These are phyloP conservation scores for Stichopus horrens DNA, from an alignment of 53 echinoderm and acorn worm genomes.

Conservation along the genomic window DNA sequence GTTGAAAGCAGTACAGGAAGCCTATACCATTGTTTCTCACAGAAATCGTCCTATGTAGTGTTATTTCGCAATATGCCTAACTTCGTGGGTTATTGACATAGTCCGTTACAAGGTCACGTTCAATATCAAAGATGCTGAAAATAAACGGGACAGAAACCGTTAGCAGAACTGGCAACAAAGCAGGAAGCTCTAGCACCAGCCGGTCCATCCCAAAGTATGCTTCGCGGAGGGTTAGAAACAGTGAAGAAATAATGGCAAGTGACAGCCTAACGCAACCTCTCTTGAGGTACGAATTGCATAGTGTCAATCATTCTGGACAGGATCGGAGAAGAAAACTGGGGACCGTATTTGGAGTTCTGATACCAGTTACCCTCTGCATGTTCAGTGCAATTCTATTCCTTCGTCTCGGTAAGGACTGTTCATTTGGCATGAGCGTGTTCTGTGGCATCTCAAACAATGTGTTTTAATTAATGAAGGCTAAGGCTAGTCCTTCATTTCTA, in stretches of 20 bases:
- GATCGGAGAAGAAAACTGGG: constrained; percentile 58
- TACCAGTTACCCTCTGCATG: constrained; percentile 92
- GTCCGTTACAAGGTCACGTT: background rate
- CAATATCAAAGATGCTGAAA: background rate
- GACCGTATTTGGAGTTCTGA: constrained; percentile 80
- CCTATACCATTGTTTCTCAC: too few species aligned
- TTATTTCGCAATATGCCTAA: too few species aligned
- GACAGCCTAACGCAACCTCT: constrained; percentile 54
- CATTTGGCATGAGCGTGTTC: too few species aligned
- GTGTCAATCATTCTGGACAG: constrained; percentile 5
- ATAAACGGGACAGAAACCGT: too few species aligned
- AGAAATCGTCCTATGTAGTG: too few species aligned
- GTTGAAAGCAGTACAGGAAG: too few species aligned
- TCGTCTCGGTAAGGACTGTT: constrained; percentile 34
- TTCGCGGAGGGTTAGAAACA: background rate
- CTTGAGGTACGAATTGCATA: constrained; percentile 78
- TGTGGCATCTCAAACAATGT: too few species aligned
- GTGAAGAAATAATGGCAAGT: background rate
- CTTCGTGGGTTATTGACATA: too few species aligned
- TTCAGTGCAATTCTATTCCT: constrained; percentile 91
- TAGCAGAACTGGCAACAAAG: too few species aligned
- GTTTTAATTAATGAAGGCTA: too few species aligned
- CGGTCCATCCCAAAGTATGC: background rate
- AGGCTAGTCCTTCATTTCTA: too few species aligned
- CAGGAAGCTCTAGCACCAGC: background rate